These are phyloP conservation scores for Mamestra configurata DNA, from an alignment of 1,140 invertebrate genomes.

Conservation along the genomic window DNA sequence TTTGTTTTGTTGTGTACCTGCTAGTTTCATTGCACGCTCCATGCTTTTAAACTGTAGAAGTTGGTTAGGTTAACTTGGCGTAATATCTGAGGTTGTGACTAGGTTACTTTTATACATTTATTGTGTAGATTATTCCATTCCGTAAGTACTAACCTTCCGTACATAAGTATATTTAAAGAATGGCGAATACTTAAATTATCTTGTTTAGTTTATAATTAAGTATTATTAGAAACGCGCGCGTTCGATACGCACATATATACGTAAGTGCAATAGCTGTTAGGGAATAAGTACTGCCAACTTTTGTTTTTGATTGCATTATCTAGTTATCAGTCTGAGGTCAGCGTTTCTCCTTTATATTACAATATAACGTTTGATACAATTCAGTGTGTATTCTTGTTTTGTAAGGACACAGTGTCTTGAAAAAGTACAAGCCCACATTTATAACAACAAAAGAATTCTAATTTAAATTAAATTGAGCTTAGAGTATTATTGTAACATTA, in stretches of 20 bases:
- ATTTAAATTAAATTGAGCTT: neutral
- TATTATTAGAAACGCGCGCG: constrained; percentile 9
- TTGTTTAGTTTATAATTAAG: neutral
- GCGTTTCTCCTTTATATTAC: constrained; percentile 63
- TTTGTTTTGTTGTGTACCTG: constrained; percentile 19
- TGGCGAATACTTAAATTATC: neutral
- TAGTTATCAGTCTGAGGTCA: constrained; percentile 73
- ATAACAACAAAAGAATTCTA: neutral
- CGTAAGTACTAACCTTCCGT: constrained; percentile 10
- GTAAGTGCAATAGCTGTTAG: constrained; percentile 42
- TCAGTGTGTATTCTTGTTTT: constrained; percentile 28
- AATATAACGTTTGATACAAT: constrained; percentile 14
- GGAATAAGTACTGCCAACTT: constrained; percentile 61
- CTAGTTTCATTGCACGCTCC: neutral
- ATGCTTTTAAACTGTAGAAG: constrained; percentile 40
- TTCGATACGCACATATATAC: neutral
- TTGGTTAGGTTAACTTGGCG: constrained; percentile 8
- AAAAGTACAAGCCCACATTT: neutral
- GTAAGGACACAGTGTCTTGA: constrained; percentile 19
- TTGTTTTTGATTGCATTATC: constrained; percentile 79
- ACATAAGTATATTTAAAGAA: neutral
- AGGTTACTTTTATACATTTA: neutral
- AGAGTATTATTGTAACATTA: neutral
- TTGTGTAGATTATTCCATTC: constrained; percentile 8
- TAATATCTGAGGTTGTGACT: neutral